Conservation (phyloP, 2,113 vertebrate species). For the Tiliqua scincoides region DNA sequence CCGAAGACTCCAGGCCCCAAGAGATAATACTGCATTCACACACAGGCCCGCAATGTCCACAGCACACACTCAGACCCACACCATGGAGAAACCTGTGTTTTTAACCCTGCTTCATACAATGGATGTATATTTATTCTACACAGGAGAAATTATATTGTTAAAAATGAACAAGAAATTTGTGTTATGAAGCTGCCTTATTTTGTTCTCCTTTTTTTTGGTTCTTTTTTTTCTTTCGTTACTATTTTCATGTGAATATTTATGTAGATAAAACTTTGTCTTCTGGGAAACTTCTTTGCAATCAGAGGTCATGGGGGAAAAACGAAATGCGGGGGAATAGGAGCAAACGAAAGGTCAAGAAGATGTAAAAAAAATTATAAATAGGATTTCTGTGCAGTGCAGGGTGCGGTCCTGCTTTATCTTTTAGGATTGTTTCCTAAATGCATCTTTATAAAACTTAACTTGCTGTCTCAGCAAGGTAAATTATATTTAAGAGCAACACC, state of each 20-base stretch:
- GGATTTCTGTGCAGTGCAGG: conserved; percentile 80
- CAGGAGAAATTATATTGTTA: conserved; percentile 84
- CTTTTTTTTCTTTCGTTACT: conserved; percentile 92
- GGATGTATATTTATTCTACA: conserved; percentile 86
- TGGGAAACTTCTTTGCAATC: conserved; percentile 65
- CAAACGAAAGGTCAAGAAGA: conserved; percentile 75
- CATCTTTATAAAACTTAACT: conserved; percentile 84
- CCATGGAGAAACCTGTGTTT: conserved; percentile 52
- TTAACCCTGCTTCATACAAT: conserved; percentile 75
- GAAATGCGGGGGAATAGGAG: conserved; percentile 65
- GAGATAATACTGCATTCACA: conserved; percentile 79
- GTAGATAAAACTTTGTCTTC: conserved; percentile 83
- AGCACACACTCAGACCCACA: background rate
- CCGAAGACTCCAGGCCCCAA: conserved; percentile 86
- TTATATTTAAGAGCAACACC: conserved; percentile 78
- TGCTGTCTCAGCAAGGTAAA: conserved; percentile 85
- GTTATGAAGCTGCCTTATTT: conserved; percentile 96
- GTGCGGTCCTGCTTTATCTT: conserved; percentile 81
- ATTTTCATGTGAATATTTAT: conserved; percentile 91
- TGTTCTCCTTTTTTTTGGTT: conserved; percentile 72
- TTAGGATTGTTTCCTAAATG: conserved; percentile 86
- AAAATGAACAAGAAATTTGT: conserved; percentile 85
- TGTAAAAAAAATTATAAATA: conserved; percentile 76
- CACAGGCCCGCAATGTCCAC: background rate
- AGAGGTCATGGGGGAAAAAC: conserved; percentile 61